Base-by-base conservation (phyloP, 2,888 invertebrate species). In the Herminia tarsipennalis region DNA sequence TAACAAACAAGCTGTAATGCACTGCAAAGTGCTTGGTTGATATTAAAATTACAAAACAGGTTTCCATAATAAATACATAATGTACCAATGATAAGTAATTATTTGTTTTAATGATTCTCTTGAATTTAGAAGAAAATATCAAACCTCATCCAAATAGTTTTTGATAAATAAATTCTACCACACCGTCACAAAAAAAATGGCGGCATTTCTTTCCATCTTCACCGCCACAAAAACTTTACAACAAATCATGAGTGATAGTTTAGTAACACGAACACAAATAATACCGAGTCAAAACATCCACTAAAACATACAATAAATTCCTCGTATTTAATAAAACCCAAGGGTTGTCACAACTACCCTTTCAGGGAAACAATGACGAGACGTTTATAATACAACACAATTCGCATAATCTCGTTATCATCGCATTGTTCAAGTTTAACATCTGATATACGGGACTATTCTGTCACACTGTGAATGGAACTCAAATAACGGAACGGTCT, bases 401-500 rank as follows among this genome's bases (percentile, higher is more conserved):
- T 54, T 55, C 45, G 39, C 14, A 56, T 67, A 59, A 67, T 69
- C 56, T 58, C 45, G 57, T 57, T 58, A 63, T 63, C 55, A 56
- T 30, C 24, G 51, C 36, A 67, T 65, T 69, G 69, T 69, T 65
- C 54, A 45, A 30, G 44, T 56, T 56, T 55, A 57, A 39, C 64
- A 54, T 59, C 51, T 49, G 60, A 65, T 63, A 69, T 69, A 61
- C 34, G 65, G 56, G 59, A 53, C 54, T 39, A 62, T 68, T 66
- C 61, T 66, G 58, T 61, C 54, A 57, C 35, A 9, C 10, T 21
- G 20, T 56, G 69, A 70, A 68, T 61, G 51, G 67, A 69, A 72
- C 57, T 62, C 53, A 64, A 58, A 54, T 62, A 63, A 56, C 52
- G 69, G 72, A 67, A 56, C 43, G 49, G 68, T 64, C 64, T 53